phyloP scores from a whole-genome alignment of 2,797 vertebrate species.

The Pempheris klunzingeri region DNA sequence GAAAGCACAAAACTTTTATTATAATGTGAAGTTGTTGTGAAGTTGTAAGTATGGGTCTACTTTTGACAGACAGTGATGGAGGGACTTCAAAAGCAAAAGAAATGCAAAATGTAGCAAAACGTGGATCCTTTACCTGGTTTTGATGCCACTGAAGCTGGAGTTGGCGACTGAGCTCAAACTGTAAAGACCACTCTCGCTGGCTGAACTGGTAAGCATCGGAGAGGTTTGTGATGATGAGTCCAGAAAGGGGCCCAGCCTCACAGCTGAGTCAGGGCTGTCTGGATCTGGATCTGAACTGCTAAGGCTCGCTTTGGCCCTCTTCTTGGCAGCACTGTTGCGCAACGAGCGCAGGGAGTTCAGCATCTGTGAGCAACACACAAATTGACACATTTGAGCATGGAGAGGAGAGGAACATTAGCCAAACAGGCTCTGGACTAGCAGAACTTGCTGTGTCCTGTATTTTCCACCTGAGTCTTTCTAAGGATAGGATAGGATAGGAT shows the following conservation, averaged over 20 bases:
- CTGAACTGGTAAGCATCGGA: constrained; percentile 85
- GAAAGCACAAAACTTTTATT: not conserved
- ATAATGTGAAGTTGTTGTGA: not conserved
- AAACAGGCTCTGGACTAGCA: not conserved
- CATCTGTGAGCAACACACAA: constrained; percentile 86
- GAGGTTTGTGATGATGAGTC: constrained; percentile 85
- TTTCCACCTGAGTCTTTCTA: not conserved
- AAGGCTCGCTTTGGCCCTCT: constrained; percentile 90
- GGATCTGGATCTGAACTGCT: constrained; percentile 85
- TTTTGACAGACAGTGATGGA: not conserved
- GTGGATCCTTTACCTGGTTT: constrained; percentile 68
- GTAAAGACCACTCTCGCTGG: constrained; percentile 88
- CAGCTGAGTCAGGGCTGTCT: constrained; percentile 90
- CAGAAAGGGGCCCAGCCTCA: constrained; percentile 82
- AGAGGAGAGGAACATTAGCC: too few species aligned
- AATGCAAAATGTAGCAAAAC: not conserved
- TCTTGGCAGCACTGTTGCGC: constrained; percentile 94
- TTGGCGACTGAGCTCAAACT: constrained; percentile 83
- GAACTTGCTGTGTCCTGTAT: not conserved
- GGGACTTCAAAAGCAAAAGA: not conserved
- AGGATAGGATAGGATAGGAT: too few species aligned
- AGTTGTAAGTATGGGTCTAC: not conserved
- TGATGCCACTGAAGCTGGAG: constrained; percentile 73
- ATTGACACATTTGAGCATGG: not conserved
- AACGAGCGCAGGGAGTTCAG: constrained; percentile 90